These are phyloP conservation scores for Pseudoatta argentina DNA, from an alignment of 1,140 invertebrate species.

Conservation along the genomic window DNA sequence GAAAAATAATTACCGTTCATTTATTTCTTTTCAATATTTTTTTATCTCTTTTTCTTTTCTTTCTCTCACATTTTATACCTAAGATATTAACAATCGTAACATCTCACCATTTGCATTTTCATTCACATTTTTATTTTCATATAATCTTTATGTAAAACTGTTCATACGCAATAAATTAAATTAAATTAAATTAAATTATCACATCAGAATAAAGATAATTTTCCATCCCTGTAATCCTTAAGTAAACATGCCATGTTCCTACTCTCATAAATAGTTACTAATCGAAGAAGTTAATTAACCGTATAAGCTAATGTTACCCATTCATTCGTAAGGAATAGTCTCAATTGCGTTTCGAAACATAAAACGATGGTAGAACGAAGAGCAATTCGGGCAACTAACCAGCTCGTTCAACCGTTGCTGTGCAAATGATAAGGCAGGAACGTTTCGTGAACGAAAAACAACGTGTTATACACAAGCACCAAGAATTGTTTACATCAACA, in stretches of 20 bases:
- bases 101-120: no score
- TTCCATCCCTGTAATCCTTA: neutral
- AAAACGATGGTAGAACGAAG: neutral
- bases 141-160: no score
- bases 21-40: no score
- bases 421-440: neutral
- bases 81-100: no score
- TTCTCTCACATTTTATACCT: no score
- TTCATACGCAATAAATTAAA: no score
- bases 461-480: neutral
- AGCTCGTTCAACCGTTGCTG: neutral
- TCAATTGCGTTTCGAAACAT: neutral
- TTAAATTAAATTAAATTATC: neutral
- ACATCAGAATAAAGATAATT: neutral
- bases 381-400: neutral
- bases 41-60: no score
- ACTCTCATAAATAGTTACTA: neutral
- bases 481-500: neutral
- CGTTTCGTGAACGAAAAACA: neutral
- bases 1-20: neutral
- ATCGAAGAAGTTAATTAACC: neutral
- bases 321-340: neutral
- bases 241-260: neutral
- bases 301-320: neutral
- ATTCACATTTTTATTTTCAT: no score